A percentile compares a stretch with the other conserved stretches of the same genome.
These are phyloP conservation scores for Hippocampus kuda DNA, from an alignment of 2,797 vertebrate species.

Conservation along the genomic window DNA sequence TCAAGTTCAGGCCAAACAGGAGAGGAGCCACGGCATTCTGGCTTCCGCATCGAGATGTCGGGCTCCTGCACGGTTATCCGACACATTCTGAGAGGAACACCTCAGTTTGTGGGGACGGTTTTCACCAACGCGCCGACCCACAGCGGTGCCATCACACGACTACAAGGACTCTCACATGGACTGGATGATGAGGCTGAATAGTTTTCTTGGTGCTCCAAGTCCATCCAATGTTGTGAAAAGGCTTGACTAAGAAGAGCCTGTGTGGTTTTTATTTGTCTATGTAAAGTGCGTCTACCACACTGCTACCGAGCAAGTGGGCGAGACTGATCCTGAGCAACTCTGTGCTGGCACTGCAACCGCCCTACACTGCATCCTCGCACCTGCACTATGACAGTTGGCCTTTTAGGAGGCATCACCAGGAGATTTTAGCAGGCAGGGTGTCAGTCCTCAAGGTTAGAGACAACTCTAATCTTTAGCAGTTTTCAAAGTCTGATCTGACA, in stretches of 20 bases:
- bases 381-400: not conserved
- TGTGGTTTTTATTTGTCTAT: conserved; percentile 6
- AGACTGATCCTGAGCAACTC: not conserved
- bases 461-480: not conserved
- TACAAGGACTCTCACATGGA: conserved; percentile 66
- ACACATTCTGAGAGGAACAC: conserved; percentile 76
- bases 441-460: not conserved
- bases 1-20: conserved; percentile 68
- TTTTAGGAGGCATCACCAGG: not conserved
- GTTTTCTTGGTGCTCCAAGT: conserved; percentile 5
- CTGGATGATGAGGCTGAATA: conserved; percentile 48
- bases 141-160: conserved; percentile 75
- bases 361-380: not conserved
- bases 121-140: conserved; percentile 84
- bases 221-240: conserved; percentile 24
- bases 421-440: conserved; percentile 1
- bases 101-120: conserved; percentile 80
- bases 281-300: conserved; percentile 15
- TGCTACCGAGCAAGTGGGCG: not conserved
- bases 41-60: conserved; percentile 83
- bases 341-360: not conserved
- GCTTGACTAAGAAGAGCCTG: not conserved
- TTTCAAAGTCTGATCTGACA: not conserved
- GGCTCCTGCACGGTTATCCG: conserved; percentile 90
- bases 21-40: conserved; percentile 72